Base-by-base conservation (phyloP, 2,797 vertebrate genomes). In the Cetoscarus ocellatus region DNA sequence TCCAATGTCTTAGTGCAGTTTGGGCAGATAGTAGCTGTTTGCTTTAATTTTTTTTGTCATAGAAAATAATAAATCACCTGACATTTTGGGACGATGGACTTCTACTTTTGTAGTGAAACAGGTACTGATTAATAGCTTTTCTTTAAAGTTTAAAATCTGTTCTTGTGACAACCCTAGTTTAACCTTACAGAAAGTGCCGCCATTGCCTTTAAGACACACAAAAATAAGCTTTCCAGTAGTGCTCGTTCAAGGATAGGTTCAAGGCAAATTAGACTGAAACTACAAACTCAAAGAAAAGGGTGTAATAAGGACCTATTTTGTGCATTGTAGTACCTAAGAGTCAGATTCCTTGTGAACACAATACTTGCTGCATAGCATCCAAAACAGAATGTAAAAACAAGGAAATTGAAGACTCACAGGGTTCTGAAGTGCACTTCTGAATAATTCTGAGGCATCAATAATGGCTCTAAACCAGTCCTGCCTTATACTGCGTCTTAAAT, bases 391-490 rank as follows among this genome's bases (percentile, higher is more conserved):
- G 86, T 90, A 83, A 85, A 39, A 73, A 66, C 36, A 63, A 79
- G 61, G 70, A 61, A 77, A 77, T 60, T 3, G 6, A 53, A 35
- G 61, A 80, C 67, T 61, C 56, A 38, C 35, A 70, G 67, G 77
- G 70, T 77, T 76, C 85, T 74, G 59, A 91, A 91, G 81, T 93
- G 91, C 88, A 87, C 88, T 91, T 91, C 43, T 55, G 57, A 70
- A 75, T 77, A 79, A 83, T 64, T 61, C 76, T 63, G 54, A 50
- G 79, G 79, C 77, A 82, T 88, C 85, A 82, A 60, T 75, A 62
- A 60, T 51, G 72, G 77, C 67, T 4, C 72, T 42, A 64, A 85
- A 77, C 49, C 85, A 70, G 77, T 85, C 85, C 86, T 89, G 87
- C 90, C 89, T 91, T 93, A 91, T 63, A 55, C 59, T 52, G 17